These are phyloP conservation scores for Mugil cephalus DNA, from an alignment of 2,113 vertebrate species.

Conservation along the genomic window DNA sequence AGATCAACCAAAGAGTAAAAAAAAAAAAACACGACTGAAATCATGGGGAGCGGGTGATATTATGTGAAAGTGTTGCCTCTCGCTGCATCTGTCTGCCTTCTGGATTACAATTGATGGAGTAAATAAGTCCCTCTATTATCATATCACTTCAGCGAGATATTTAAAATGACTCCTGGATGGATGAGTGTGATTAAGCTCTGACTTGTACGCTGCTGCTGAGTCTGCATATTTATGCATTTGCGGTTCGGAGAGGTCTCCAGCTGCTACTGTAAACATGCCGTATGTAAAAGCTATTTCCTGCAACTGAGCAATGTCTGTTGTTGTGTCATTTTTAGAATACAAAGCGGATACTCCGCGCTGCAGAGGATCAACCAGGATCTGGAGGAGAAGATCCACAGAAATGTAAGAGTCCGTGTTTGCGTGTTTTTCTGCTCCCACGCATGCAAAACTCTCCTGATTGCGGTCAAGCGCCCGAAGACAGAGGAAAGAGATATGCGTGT, in stretches of 20 bases:
- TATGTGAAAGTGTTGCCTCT: too few species aligned
- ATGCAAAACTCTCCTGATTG: background rate
- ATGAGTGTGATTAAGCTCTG: background rate
- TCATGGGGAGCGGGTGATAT: too few species aligned
- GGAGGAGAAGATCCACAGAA: constrained; percentile 94
- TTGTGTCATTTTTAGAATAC: constrained; percentile 86
- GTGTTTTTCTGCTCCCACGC: constrained; percentile 3
- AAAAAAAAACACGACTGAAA: too few species aligned
- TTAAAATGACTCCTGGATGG: too few species aligned
- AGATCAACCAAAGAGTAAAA: too few species aligned
- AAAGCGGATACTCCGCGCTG: constrained; percentile 96
- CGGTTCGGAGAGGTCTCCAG: constrained; percentile 1
- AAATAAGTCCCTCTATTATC: too few species aligned
- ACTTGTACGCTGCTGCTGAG: constrained; percentile 16
- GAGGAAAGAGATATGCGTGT: constrained; percentile 1
- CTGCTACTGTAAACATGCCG: constrained; percentile 5
- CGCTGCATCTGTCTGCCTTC: too few species aligned
- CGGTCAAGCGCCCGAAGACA: constrained; percentile 21
- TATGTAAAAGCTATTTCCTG: constrained; percentile 17
- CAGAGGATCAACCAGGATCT: constrained; percentile 98
- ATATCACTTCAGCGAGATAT: too few species aligned
- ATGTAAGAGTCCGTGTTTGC: constrained; percentile 72
- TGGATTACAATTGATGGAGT: too few species aligned
- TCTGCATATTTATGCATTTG: constrained; percentile 14
- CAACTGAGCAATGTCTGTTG: constrained; percentile 37